Conservation (phyloP, 2,888 invertebrate genomes). For the Gibbula magus region DNA sequence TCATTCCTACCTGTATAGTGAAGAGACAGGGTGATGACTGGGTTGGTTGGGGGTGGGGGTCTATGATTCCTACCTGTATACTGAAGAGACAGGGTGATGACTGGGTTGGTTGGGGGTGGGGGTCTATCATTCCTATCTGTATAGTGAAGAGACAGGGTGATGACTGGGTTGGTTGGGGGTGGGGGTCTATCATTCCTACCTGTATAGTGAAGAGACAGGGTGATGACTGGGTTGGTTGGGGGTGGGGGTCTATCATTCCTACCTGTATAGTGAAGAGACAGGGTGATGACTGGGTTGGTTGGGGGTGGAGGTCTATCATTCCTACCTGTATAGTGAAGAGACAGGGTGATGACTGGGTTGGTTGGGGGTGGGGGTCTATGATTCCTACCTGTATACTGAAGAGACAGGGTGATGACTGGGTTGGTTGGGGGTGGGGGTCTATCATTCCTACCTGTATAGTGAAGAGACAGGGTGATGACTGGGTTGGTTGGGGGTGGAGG, state of each 20-base stretch:
- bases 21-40: constrained; percentile 57
- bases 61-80: constrained; percentile 77
- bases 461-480: constrained; percentile 56
- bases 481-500: constrained; percentile 64
- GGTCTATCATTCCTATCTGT: neutral
- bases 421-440: constrained; percentile 70
- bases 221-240: too few species aligned
- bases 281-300: neutral
- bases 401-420: constrained; percentile 57
- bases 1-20: constrained; percentile 63
- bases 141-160: too few species aligned
- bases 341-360: neutral
- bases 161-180: too few species aligned
- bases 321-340: neutral
- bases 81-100: neutral
- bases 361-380: constrained; percentile 61
- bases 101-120: neutral
- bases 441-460: constrained; percentile 70
- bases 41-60: constrained; percentile 63
- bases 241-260: constrained; percentile 76
- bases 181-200: too few species aligned
- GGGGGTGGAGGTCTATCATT: neutral
- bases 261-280: constrained; percentile 30
- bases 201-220: too few species aligned
- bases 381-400: constrained; percentile 70